Percentiles rank a stretch among this genome's conserved stretches.
These are phyloP conservation scores for Hecatera dysodea DNA, from an alignment of 2,888 invertebrate genomes.

Conservation along the genomic window DNA sequence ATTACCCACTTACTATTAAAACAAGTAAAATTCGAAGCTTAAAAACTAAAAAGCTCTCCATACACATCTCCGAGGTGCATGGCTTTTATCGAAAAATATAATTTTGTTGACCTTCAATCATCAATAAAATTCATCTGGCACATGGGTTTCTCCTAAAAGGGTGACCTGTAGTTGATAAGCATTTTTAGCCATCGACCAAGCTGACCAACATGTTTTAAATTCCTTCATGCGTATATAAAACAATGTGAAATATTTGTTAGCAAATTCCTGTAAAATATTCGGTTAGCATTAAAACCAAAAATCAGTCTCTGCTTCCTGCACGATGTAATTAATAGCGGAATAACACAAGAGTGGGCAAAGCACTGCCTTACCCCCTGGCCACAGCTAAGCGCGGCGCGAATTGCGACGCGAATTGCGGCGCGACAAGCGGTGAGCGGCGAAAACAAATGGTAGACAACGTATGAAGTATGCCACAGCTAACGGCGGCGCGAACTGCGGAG, in stretches of 20 bases:
- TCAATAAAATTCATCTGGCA: neutral
- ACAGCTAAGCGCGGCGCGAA: no score
- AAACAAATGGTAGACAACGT: no score
- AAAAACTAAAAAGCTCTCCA: neutral
- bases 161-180: neutral
- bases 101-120: neutral
- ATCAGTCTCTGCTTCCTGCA: neutral
- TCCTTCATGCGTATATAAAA: neutral
- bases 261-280: neutral
- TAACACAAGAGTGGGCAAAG: neutral
- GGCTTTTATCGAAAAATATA: neutral
- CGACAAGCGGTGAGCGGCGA: no score
- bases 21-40: neutral
- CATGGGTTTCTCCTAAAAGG: constrained; percentile 27
- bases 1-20: neutral
- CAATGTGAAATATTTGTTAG: neutral
- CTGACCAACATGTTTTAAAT: constrained; percentile 29
- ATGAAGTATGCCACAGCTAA: no score
- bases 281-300: neutral
- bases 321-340: neutral
- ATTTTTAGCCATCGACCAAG: constrained; percentile 33
- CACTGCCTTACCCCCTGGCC: no score
- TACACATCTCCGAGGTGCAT: neutral
- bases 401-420: no score
- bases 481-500: no score